Evolutionary conservation across 2,113 vertebrate genomes (phyloP).

Genomic region (Heterochromis multidens): DNA sequence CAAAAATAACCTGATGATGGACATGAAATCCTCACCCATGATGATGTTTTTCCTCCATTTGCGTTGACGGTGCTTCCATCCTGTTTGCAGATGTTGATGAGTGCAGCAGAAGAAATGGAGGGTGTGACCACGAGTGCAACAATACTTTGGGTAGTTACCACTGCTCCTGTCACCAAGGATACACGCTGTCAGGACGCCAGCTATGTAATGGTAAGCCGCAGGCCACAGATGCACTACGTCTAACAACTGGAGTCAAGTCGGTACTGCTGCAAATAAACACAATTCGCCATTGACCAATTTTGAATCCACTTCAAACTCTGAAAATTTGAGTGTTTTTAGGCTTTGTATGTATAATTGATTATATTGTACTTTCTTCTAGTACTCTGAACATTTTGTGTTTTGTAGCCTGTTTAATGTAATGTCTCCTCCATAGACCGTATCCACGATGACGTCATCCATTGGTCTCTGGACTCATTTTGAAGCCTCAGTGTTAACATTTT

Average conservation of each 20-base stretch:
- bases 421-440: not conserved
- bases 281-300: not conserved
- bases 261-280: not conserved
- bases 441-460: not conserved
- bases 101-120: conserved; percentile 80
- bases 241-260: not conserved
- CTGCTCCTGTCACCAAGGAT: conserved; percentile 87
- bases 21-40: not conserved
- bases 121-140: conserved; percentile 86
- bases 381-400: not conserved
- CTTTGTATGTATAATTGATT: not conserved
- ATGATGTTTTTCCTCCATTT: conserved; percentile 20
- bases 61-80: not conserved
- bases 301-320: not conserved
- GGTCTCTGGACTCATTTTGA: not conserved
- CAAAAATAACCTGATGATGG: not conserved
- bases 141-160: conserved; percentile 89
- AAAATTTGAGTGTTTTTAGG: not conserved
- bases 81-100: conserved; percentile 86
- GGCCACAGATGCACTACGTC: not conserved
- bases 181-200: conserved; percentile 72
- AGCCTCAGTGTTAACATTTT: not conserved
- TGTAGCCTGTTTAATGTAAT: not conserved
- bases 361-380: not conserved
- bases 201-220: conserved; percentile 82